phyloP scores from a whole-genome alignment of 2,113 vertebrate genomes.

The Percina caprodes region DNA sequence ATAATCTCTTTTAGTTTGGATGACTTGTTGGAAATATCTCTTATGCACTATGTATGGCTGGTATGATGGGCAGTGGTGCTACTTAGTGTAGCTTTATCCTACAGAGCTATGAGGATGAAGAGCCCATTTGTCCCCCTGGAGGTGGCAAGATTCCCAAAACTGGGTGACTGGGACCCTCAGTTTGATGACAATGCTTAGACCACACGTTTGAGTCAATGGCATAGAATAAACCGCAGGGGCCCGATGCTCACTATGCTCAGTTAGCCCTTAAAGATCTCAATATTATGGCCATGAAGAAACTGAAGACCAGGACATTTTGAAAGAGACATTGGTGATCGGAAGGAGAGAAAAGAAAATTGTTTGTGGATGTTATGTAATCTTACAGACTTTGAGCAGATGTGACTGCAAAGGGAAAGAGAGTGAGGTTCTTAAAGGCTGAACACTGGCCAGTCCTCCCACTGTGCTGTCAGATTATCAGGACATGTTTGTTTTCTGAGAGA shows the following conservation, averaged over 20 bases:
- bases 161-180: conserved; percentile 43
- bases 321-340: conserved; percentile 55
- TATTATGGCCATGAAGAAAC: conserved; percentile 21
- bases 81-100: conserved; percentile 18
- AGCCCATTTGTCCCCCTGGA: conserved; percentile 8
- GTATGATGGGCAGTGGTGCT: background rate
- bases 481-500: conserved; percentile 80
- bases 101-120: conserved; percentile 2
- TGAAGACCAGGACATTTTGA: conserved; percentile 21
- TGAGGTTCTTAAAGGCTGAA: conserved; percentile 61
- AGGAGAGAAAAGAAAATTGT: conserved; percentile 70
- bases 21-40: background rate
- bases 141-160: conserved; percentile 47
- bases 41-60: background rate
- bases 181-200: conserved; percentile 68
- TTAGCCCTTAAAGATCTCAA: conserved; percentile 38
- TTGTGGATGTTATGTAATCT: conserved; percentile 75
- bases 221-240: conserved; percentile 63
- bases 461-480: conserved; percentile 77
- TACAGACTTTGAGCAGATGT: conserved; percentile 75
- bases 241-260: conserved; percentile 27
- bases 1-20: background rate
- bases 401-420: conserved; percentile 35
- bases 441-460: conserved; percentile 67
- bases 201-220: conserved; percentile 63